Evolutionary conservation across 2,797 vertebrate species (phyloP).

Genomic region (Anisognathus igniventris): DNA sequence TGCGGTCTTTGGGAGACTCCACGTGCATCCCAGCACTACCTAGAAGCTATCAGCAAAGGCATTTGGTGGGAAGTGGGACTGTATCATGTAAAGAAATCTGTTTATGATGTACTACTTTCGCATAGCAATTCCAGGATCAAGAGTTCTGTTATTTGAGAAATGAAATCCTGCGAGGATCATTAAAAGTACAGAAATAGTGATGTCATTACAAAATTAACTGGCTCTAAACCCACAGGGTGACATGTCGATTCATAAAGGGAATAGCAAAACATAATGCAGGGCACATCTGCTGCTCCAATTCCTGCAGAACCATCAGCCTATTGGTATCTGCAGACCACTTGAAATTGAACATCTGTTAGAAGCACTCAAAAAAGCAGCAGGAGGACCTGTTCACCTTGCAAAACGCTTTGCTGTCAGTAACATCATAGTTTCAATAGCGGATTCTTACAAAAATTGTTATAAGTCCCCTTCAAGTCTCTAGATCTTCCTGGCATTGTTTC

Average conservation of each 20-base stretch:
- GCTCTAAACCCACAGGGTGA: conserved; percentile 41
- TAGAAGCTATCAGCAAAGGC: background rate
- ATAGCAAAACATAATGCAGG: conserved; percentile 37
- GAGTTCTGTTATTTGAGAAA: conserved; percentile 52
- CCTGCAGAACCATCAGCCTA: conserved; percentile 45
- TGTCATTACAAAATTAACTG: conserved; percentile 57
- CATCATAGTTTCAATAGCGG: background rate
- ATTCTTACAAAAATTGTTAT: conserved; percentile 15
- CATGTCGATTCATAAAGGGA: conserved; percentile 55
- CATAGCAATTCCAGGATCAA: conserved; percentile 24
- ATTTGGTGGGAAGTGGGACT: background rate
- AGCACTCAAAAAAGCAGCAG: conserved; percentile 48
- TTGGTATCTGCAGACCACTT: conserved; percentile 61
- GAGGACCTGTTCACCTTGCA: conserved; percentile 49
- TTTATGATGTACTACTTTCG: background rate
- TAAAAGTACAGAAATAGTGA: conserved; percentile 38
- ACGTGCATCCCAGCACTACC: background rate
- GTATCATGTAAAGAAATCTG: conserved; percentile 1
- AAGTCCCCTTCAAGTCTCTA: conserved; percentile 7
- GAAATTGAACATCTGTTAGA: conserved; percentile 66
- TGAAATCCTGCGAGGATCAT: background rate
- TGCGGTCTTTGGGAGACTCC: background rate
- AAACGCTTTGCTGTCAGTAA: conserved; percentile 28
- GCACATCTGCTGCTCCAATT: conserved; percentile 51
- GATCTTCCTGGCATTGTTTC: conserved; percentile 47